Conservation (phyloP, 1,140 invertebrate species). For the Drosophila kanapiae region DNA sequence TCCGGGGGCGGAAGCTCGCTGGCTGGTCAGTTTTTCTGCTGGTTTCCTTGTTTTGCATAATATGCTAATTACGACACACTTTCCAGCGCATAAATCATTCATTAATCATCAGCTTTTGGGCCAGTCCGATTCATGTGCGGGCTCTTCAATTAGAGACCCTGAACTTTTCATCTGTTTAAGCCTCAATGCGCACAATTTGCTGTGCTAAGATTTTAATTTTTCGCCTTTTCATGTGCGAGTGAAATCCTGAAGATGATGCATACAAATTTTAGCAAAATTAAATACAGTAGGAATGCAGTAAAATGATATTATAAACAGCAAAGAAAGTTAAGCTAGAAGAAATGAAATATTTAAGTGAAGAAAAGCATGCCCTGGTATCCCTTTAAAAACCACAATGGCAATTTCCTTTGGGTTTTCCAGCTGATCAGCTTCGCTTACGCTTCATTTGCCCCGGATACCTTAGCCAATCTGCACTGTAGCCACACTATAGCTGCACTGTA, state of each 20-base stretch:
- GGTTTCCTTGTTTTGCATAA: conserved; percentile 64
- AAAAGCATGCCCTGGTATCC: too few species aligned
- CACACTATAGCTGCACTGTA: conserved; percentile 14
- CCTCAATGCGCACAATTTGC: conserved; percentile 61
- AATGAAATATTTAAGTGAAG: background rate
- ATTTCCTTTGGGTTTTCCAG: conserved; percentile 8
- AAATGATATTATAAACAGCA: background rate
- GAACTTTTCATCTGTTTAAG: conserved; percentile 40
- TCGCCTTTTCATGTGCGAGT: conserved; percentile 18
- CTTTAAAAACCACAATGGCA: background rate
- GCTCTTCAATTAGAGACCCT: conserved; percentile 54
- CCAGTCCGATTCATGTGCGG: conserved; percentile 36
- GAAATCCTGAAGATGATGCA: conserved; percentile 36
- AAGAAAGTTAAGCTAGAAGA: background rate
- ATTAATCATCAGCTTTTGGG: conserved; percentile 53
- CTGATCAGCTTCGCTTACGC: background rate
- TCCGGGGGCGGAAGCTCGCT: conserved; percentile 7
- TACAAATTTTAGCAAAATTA: conserved; percentile 48
- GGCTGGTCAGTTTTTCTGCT: conserved; percentile 36
- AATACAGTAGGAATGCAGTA: conserved; percentile 25
- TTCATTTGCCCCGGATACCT: conserved; percentile 2
- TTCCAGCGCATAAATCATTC: conserved; percentile 71
- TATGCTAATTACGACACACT: conserved; percentile 71
- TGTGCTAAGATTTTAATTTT: conserved; percentile 58
- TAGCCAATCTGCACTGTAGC: conserved; percentile 29